Evolutionary conservation across 2,797 vertebrate genomes (phyloP).

Genomic region (Cheirogaleus major): DNA sequence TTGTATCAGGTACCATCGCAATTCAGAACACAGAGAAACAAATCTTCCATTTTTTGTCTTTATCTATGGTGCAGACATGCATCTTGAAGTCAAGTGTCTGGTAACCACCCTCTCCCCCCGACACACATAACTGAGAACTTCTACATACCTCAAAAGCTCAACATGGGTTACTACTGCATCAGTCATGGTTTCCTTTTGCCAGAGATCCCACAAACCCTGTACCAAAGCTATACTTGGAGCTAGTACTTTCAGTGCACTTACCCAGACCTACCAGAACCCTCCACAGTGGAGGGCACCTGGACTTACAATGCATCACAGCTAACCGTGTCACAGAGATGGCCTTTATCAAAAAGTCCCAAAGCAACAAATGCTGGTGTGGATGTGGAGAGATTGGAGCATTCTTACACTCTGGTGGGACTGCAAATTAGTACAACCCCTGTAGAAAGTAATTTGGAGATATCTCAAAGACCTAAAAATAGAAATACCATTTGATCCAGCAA

Average conservation of each 20-base stretch:
- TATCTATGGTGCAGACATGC: background rate
- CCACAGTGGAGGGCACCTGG: no score
- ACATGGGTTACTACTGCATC: background rate
- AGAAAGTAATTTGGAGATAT: no score
- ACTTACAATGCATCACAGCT: background rate
- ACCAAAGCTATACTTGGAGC: background rate
- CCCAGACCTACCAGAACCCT: background rate
- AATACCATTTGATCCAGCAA: no score
- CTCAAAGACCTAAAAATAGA: no score
- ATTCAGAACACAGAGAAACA: background rate
- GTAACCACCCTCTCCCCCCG: background rate
- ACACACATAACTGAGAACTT: background rate
- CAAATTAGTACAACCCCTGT: no score
- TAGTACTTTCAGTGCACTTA: background rate
- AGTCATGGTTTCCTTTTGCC: background rate
- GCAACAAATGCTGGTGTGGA: no score
- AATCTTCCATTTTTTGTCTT: background rate
- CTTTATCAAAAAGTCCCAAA: no score
- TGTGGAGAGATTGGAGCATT: no score
- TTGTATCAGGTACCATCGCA: background rate
- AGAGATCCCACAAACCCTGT: background rate
- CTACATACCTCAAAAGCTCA: background rate
- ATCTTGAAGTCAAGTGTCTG: background rate
- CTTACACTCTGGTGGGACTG: no score
- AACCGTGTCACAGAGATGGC: accelerated